Evolutionary conservation across 2,113 vertebrate species (phyloP), one percentile per base, ranked within the genome.

Genomic region (Chauna torquata): DNA sequence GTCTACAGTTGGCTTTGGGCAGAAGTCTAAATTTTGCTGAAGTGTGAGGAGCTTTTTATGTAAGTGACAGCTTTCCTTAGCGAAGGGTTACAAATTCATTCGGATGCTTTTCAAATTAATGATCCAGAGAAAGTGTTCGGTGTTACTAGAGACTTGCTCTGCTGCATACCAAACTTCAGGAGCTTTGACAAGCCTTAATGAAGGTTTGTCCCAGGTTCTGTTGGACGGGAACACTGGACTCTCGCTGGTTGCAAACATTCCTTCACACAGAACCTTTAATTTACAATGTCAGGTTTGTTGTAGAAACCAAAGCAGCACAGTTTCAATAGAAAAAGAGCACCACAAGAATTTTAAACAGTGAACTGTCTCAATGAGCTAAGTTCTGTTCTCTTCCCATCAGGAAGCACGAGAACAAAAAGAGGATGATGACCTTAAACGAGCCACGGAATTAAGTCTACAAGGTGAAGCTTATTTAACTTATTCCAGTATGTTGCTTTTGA

Each of bases 391-490:
- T 79, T 95, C 62, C 65, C 68, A 75, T 92, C 96, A 99, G 99
- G 99, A 99, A 94, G 99, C 99, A 77, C 98, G 99, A 93, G 99
- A 99, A 97, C 98, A 99, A 98, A 99, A 99, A 97, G 99, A 99
- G 96, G 99, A 99, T 64, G 99, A 99, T 90, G 99, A 99, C 94
- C 98, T 99, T 95, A 99, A 99, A 98, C 99, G 99, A 97, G 99
- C 99, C 71, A 99, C 99, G 2, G 99, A 99, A 96, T 98, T 99
- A 98, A 99, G 99, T 94, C 98, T 99, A 94, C 99, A 99, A 99
- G 99, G 99, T 99, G 59, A 98, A 96, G 87, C 58, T 85, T 91
- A 49, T 1, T 15, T 88, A 89, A 95, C 57, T 90, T 92, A 70
- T 85, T 91, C 72, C 55, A 90, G 27, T 52, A 34, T 66, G 34